Percentiles rank a stretch among this genome's conserved stretches.
These are phyloP conservation scores for Julus scanicus DNA, from an alignment of 2,888 invertebrate species.

Conservation along the genomic window DNA sequence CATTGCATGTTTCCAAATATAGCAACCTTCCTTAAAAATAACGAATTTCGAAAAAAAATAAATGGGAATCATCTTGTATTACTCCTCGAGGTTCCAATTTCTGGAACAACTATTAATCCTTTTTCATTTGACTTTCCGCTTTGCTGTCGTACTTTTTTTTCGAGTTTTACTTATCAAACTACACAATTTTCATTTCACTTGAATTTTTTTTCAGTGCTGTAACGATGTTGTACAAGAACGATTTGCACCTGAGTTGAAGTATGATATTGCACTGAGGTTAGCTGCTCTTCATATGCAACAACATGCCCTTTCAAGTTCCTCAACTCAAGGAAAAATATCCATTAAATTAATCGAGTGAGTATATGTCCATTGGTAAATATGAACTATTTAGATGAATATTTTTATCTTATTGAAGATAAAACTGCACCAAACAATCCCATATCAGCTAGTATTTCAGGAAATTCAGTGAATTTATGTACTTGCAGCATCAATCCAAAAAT, in stretches of 20 bases:
- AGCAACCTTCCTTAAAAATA: constrained; percentile 43
- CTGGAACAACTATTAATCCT: background rate
- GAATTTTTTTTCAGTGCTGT: constrained; percentile 74
- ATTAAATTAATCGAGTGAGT: constrained; percentile 89
- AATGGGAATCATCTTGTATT: background rate
- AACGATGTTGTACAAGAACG: constrained; percentile 93
- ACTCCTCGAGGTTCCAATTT: constrained; percentile 8
- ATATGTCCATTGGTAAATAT: constrained; percentile 4
- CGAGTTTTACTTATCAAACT: background rate
- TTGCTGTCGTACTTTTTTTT: background rate
- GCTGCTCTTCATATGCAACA: constrained; percentile 93
- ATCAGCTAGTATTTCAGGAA: background rate
- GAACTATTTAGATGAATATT: background rate
- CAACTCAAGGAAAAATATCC: constrained; percentile 75
- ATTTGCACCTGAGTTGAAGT: constrained; percentile 88
- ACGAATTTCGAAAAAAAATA: constrained; percentile 49
- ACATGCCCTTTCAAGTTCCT: constrained; percentile 84
- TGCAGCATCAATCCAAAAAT: too few relatives aligned
- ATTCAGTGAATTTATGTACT: background rate
- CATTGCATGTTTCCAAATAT: background rate
- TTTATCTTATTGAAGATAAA: background rate
- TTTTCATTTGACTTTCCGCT: background rate
- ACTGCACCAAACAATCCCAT: background rate
- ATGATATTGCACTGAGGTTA: constrained; percentile 85
- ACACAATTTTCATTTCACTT: background rate